Evolutionary conservation across 2,797 vertebrate species (phyloP).

Genomic region (Etheostoma nigrum): DNA sequence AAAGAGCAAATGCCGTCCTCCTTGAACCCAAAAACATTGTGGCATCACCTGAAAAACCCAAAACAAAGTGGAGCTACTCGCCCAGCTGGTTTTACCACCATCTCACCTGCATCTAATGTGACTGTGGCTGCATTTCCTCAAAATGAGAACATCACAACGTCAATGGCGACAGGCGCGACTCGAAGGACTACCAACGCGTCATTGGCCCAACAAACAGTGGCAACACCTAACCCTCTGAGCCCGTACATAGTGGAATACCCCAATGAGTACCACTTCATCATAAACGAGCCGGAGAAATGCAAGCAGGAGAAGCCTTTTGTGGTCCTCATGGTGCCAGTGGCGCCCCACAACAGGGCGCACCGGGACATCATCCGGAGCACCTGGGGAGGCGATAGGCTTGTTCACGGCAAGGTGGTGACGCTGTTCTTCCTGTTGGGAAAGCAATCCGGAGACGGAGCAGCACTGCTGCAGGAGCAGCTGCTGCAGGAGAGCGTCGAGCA

Average conservation of each 20-base stretch:
- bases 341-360: conserved; percentile 10
- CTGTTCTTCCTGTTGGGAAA: conserved; percentile 82
- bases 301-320: conserved; percentile 66
- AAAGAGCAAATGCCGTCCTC: fast-evolving
- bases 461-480: conserved; percentile 51
- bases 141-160: not conserved
- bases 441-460: not conserved
- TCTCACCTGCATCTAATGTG: fast-evolving
- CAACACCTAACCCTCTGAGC: conserved; percentile 29
- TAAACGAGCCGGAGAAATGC: conserved; percentile 76
- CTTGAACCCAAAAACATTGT: conserved; percentile 19
- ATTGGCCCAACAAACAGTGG: not conserved
- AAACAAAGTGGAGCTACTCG: not conserved
- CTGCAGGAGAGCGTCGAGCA: conserved; percentile 68
- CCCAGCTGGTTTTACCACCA: too few species aligned
- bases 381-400: conserved; percentile 78
- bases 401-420: conserved; percentile 52
- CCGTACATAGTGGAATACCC: conserved; percentile 77
- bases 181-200: fast-evolving
- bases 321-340: conserved; percentile 75
- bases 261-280: conserved; percentile 68
- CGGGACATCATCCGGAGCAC: conserved; percentile 75
- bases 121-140: fast-evolving
- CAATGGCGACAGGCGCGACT: fast-evolving
- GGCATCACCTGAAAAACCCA: not conserved